phyloP scores from a whole-genome alignment of 2,888 invertebrate species.

The Drosophila hamatofila region DNA sequence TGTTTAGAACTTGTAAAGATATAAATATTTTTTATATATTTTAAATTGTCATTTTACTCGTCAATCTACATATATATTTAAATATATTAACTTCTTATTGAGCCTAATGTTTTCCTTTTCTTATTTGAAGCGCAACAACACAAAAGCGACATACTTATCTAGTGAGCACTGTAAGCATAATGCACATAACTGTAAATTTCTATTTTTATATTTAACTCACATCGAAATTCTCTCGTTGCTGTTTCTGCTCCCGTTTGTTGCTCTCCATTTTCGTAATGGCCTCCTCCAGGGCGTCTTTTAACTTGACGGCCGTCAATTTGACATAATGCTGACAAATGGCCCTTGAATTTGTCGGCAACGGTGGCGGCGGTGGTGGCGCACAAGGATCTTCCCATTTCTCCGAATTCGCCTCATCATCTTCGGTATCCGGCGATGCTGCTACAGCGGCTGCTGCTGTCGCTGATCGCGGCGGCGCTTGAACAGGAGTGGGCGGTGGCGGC shows the following conservation, averaged over 20 bases:
- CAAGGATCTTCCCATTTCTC: slow-evolving; percentile 72
- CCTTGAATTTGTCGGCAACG: slow-evolving; percentile 48
- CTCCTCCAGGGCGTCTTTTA: slow-evolving; percentile 70
- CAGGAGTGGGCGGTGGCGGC: slow-evolving; percentile 78
- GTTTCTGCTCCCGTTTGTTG: slow-evolving; percentile 46
- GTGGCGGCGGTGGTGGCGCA: slow-evolving; percentile 72
- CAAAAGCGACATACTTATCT: neutral
- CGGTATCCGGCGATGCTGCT: slow-evolving; percentile 36
- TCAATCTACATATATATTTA: neutral
- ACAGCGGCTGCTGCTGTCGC: slow-evolving; percentile 12
- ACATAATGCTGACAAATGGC: slow-evolving; percentile 38
- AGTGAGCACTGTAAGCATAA: neutral
- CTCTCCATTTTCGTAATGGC: slow-evolving; percentile 71
- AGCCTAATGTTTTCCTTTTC: neutral
- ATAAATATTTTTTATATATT: neutral
- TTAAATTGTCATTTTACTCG: neutral
- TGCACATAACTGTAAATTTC: slow-evolving; percentile 16
- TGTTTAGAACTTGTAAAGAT: neutral
- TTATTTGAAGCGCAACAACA: neutral
- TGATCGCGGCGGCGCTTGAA: slow-evolving; percentile 48
- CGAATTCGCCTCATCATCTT: slow-evolving; percentile 63
- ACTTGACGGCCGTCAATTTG: slow-evolving; percentile 58
- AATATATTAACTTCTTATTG: no score
- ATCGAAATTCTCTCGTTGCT: slow-evolving; percentile 27
- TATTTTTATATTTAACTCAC: slow-evolving; percentile 27